Base-by-base conservation (phyloP, 1,140 invertebrate species). In the Neuroterus valhalla region DNA sequence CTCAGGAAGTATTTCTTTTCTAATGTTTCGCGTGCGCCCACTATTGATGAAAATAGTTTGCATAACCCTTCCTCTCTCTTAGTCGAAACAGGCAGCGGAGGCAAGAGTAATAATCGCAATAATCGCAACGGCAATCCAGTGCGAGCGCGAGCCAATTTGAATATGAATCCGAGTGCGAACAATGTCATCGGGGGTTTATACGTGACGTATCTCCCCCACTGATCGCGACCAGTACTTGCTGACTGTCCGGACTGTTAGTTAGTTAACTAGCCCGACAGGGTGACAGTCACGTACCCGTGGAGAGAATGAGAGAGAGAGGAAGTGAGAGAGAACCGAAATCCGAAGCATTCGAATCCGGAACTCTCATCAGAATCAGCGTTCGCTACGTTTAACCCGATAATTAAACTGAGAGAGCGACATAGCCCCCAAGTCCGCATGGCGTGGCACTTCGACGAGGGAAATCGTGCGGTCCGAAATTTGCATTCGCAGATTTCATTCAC, bases 331-430 rank as follows among this genome's bases (percentile, higher is more conserved):
- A 75, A 82, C 77, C 74, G 73, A 79, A 83, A 76, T 62, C 55
- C 23, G 26, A n/a, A 38, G 85, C 85, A 88, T 88, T 89, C 85
- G 87, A 88, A 88, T 89, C 87, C 88, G 88, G 88, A 89, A 89
- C 88, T 89, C 87, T 89, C 88, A 89, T 89, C 88, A 89, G 87
- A 89, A 89, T 89, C 88, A 89, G 83, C 87, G 82, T 83, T 89
- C 87, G 87, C 85, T 89, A 89, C 88, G 88, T 89, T 89, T 89
- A 89, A 89, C 88, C 87, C 88, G 87, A 89, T 89, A 89, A 89
- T 89, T 89, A 89, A 89, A 89, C 86, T 88, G 82, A 84, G 72
- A 74, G 75, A 74, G 75, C 72, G n/a, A n/a, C n/a, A n/a, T n/a
- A n/a, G n/a, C n/a, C 76, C 55, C 77, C 78, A 79, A 80, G 74